phyloP scores from a whole-genome alignment of 2,797 vertebrate species.

The Anolis apletophallus region DNA sequence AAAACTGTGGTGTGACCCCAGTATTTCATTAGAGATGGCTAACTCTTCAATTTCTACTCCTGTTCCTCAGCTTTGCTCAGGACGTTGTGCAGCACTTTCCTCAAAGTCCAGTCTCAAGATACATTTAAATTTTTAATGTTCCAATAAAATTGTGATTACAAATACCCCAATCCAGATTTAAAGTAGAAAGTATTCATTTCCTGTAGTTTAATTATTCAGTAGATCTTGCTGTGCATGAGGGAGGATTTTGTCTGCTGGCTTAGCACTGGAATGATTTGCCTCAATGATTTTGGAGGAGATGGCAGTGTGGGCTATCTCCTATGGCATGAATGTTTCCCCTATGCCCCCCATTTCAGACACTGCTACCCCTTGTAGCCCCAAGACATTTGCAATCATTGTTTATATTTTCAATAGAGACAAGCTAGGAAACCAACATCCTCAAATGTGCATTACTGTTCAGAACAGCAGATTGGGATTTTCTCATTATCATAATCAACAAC shows the following conservation, averaged over 20 bases:
- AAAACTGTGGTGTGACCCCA: background rate
- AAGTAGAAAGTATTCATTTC: constrained; percentile 73
- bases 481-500: no score
- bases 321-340: background rate
- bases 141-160: constrained; percentile 67
- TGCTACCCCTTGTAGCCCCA: background rate
- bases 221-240: background rate
- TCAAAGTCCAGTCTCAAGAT: constrained; percentile 40
- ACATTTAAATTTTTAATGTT: constrained; percentile 60
- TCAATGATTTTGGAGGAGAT: background rate
- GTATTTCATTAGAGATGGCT: background rate
- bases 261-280: background rate
- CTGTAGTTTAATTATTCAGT: constrained; percentile 78
- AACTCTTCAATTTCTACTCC: background rate
- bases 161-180: constrained; percentile 59
- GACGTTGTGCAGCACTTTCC: rapidly evolving
- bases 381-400: background rate
- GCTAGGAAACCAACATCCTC: background rate
- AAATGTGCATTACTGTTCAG: background rate
- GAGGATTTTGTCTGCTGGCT: background rate
- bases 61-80: background rate
- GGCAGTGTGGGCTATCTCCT: no score
- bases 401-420: background rate
- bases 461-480: background rate
- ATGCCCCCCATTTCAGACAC: background rate